Evolutionary conservation across 2,797 vertebrate species (phyloP), one percentile per base, ranked within the genome.

Genomic region (Alca torda): DNA sequence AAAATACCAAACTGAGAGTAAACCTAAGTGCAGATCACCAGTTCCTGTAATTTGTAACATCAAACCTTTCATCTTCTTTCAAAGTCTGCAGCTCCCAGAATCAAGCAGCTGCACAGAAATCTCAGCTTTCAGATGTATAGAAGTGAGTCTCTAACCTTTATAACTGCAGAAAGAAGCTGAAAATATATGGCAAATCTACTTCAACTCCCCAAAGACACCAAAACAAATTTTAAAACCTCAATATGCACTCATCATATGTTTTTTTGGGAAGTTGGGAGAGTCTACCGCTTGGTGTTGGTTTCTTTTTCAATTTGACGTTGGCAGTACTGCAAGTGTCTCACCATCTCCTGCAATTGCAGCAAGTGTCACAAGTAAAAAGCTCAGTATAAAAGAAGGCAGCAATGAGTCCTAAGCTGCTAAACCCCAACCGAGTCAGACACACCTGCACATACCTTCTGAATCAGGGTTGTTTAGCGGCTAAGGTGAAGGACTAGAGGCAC

Each of bases 1-100:
- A 82, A 84, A 50, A 89, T 77, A 68, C 30, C 48, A 65, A 94
- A 94, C 87, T 77, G 67, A 96, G 72, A 95, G 76, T 50, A 97
- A 94, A 74, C 11, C 8, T 60, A 84, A 72, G 19, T 63, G 25
- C 39, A 77, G 16, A 69, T 54, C 48, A 60, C 12, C 5, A 61
- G 4, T 41, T 91, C 10, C 39, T 45, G 5, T 48, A 51, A 60
- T 85, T 85, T 45, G 8, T 69, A 80, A 31, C 74, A 70, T 21
- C 28, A 91, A 93, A 50, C 2, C 14, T 85, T 69, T 39, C 5
- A 43, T 23, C 33, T 57, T 82, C 56, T 85, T 89, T 61, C 19
- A 17, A 63, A 75, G 43, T 53, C 51, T 67, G 10, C 45, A 43
- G 28, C 8, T 74, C 48, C 14, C 45, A 59, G 33, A 80, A 79